Evolutionary conservation across 2,888 invertebrate species (phyloP), one percentile per base, ranked within the genome.

Genomic region (Ochropacha duplaris): DNA sequence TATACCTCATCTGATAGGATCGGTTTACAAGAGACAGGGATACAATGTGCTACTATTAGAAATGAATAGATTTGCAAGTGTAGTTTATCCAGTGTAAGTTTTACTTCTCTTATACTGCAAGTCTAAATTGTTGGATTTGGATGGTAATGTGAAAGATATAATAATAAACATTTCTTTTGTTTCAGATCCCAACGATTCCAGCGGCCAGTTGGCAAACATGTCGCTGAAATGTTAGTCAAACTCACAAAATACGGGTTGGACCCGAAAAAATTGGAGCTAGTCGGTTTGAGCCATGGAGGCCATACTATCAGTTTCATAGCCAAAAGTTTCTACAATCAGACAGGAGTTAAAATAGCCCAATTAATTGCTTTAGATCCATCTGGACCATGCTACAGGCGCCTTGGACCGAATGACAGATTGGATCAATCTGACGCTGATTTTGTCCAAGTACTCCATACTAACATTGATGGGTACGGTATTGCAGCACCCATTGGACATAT

Each of bases 281-380:
- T 66, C 0, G 76, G 76, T 0, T 36, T 69, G 22, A 76, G 77
- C 49, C 55, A 72, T 0, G 78, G 78, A 0, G 74, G 64, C 0
- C 73, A 77, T n/a, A 67, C 69, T 4, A 58, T 66, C 16, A 69
- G 74, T 16, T 76, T 72, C 54, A 65, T 71, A 14, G 78, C 70
- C 5, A 77, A 77, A 50, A 58, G 56, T 44, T 78, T 60, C 62
- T 57, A 60, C 0, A 44, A 61, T 5, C 49, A 69, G 0, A 74
- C 75, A 6, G 76, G 74, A 5, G 56, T 16, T 3, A 71, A 66
- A 11, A 24, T 76, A 1, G 58, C 64, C 3, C 59, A 61, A n/a
- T 22, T 75, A n/a, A 65, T 61, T 0, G 69, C 61, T 0, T 55
- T 76, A 2, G 78, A 78, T 22, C 70, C 76, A 0, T 55, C 72